Conservation (phyloP, 2,113 vertebrate species). For the Macrotis lagotis region DNA sequence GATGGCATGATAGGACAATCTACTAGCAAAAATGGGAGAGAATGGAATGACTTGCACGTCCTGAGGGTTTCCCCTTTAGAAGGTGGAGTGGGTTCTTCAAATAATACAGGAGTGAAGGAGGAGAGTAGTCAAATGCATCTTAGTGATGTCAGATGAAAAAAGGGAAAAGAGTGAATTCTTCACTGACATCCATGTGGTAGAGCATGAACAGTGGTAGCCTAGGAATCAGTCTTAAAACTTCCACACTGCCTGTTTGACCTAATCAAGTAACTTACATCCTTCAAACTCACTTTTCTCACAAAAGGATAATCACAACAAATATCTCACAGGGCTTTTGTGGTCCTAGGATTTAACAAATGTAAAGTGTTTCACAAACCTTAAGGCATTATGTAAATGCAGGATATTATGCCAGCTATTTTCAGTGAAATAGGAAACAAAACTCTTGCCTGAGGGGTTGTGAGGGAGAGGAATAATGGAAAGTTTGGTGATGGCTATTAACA, state of each 20-base stretch:
- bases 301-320: not conserved
- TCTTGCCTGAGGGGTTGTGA: not conserved
- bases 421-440: not conserved
- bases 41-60: too few relatives aligned
- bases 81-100: too few relatives aligned
- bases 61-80: too few relatives aligned
- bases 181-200: not conserved
- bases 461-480: not conserved
- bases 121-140: not conserved
- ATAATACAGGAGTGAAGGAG: not conserved
- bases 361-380: not conserved
- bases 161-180: not conserved
- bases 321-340: not conserved
- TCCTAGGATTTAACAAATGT: not conserved
- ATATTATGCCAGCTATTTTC: not conserved
- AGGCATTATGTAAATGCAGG: not conserved
- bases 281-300: not conserved
- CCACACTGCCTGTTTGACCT: not conserved
- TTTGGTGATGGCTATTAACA: not conserved
- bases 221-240: not conserved
- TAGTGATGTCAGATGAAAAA: not conserved
- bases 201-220: not conserved
- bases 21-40: too few relatives aligned
- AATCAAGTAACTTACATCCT: not conserved
- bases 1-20: too few relatives aligned